Conservation (phyloP, 2,888 invertebrate species). For the Megalurothrips usitatus region DNA sequence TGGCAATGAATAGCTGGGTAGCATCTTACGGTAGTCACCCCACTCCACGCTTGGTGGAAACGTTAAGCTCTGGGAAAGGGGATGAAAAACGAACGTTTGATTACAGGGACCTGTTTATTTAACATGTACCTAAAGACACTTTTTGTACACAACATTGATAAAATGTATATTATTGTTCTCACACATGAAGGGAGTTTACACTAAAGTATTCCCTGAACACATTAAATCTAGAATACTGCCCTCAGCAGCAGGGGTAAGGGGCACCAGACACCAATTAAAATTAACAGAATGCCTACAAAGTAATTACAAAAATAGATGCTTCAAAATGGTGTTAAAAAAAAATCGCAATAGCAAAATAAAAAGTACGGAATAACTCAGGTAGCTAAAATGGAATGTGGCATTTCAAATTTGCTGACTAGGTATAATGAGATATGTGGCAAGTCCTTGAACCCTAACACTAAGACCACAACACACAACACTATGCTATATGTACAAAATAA, state of each 20-base stretch:
- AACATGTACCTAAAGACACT: neutral
- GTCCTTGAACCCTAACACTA: neutral
- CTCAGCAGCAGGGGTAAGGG: slow-evolving; percentile 12
- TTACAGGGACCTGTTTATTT: neutral
- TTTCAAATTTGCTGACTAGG: neutral
- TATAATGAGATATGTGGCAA: neutral
- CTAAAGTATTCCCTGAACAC: neutral
- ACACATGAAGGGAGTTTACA: neutral
- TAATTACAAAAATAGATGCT: slow-evolving; percentile 17
- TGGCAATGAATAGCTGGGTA: too few relatives aligned
- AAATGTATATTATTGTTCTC: slow-evolving; percentile 14
- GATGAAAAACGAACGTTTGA: neutral
- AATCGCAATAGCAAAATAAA: neutral
- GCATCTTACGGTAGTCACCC: too few relatives aligned
- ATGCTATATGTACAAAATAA: slow-evolving; percentile 18
- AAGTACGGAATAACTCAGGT: slow-evolving; percentile 18
- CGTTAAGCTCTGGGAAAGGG: neutral
- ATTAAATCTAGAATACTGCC: neutral
- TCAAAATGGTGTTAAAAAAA: neutral
- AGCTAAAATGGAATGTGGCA: slow-evolving; percentile 10
- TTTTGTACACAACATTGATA: neutral
- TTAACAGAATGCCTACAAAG: slow-evolving; percentile 12
- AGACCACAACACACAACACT: slow-evolving; percentile 3
- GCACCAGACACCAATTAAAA: slow-evolving; percentile 22
- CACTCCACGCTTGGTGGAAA: too few relatives aligned